These are phyloP conservation scores for Malthinus flaveolus DNA, from an alignment of 2,888 invertebrate species.

Conservation along the genomic window DNA sequence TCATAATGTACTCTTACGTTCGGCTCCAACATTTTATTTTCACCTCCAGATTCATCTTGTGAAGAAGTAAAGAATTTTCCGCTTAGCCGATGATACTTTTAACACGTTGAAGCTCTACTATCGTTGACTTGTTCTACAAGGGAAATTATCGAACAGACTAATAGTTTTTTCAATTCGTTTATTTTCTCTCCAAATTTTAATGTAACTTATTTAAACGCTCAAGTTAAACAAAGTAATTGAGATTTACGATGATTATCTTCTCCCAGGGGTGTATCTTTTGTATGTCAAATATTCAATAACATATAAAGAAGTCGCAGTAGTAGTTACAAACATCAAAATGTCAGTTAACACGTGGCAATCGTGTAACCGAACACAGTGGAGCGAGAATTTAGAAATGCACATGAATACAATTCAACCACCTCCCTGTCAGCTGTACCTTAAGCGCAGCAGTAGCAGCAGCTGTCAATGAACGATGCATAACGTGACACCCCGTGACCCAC, in stretches of 20 bases:
- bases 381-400: conserved; percentile 1
- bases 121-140: too few relatives aligned
- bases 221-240: too few relatives aligned
- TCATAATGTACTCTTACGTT: too few relatives aligned
- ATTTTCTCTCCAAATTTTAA: too few relatives aligned
- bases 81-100: too few relatives aligned
- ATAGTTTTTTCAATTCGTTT: too few relatives aligned
- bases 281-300: not conserved
- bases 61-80: too few relatives aligned
- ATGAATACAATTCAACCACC: conserved; percentile 8
- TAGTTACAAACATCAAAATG: conserved; percentile 11
- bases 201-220: too few relatives aligned
- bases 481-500: not conserved
- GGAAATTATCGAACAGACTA: too few relatives aligned
- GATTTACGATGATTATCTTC: conserved; percentile 9
- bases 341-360: conserved; percentile 21
- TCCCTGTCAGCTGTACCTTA: conserved; percentile 2
- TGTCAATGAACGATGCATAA: conserved; percentile 2
- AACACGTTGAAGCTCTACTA: too few relatives aligned
- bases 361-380: conserved; percentile 9
- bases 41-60: too few relatives aligned
- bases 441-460: conserved; percentile 1
- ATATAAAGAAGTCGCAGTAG: conserved; percentile 10
- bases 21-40: too few relatives aligned
- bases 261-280: conserved; percentile 6